phyloP scores from a whole-genome alignment of 2,797 vertebrate species.

The Oryzias sinensis region DNA sequence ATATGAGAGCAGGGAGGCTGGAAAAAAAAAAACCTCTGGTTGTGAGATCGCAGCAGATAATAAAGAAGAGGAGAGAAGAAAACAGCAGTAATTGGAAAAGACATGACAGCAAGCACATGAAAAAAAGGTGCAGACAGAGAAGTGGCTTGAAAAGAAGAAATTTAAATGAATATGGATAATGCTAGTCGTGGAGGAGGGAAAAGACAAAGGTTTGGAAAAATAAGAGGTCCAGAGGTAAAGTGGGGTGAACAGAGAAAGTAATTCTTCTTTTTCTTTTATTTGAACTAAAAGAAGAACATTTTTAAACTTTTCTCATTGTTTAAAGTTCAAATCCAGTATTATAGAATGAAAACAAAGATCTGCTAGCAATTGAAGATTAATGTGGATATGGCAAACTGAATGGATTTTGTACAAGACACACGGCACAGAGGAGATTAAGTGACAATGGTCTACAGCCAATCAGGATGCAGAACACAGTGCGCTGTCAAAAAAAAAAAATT shows the following conservation, averaged over 20 bases:
- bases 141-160: constrained; percentile 2
- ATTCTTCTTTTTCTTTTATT: too few relatives aligned
- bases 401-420: too few relatives aligned
- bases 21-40: constrained; percentile 16
- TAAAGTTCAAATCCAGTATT: too few relatives aligned
- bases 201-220: background rate
- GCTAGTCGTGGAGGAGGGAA: background rate
- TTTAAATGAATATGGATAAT: constrained; percentile 1
- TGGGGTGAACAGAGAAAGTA: background rate
- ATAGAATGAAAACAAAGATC: too few relatives aligned
- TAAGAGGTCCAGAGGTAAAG: background rate
- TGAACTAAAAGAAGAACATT: too few relatives aligned
- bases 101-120: constrained; percentile 5
- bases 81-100: constrained; percentile 20
- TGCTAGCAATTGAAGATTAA: too few relatives aligned
- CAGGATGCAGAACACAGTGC: too few relatives aligned
- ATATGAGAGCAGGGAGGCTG: constrained; percentile 48
- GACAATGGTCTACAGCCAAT: too few relatives aligned
- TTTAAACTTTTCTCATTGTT: too few relatives aligned
- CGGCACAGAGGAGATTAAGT: too few relatives aligned
- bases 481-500: too few relatives aligned
- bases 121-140: constrained; percentile 11
- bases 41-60: constrained; percentile 18
- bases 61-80: constrained; percentile 5
- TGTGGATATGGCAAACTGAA: too few relatives aligned